Base-by-base conservation (phyloP, 2,888 invertebrate genomes). In the Sisyra terminalis region DNA sequence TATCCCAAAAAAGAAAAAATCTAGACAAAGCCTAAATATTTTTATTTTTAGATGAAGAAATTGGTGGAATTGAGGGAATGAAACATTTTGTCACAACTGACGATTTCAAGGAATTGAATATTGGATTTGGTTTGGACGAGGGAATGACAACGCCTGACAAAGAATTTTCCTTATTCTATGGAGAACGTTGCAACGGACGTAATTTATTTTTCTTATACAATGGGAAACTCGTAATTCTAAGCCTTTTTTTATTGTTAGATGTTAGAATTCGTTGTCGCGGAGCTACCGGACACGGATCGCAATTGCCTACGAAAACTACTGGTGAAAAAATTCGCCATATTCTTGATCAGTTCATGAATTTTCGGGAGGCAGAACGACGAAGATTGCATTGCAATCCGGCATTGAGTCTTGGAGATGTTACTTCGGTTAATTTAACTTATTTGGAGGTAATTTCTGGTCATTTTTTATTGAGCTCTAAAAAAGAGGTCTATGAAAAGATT, bases 61-160 rank as follows among this genome's bases (percentile, higher is more conserved):
- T 84, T 51, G 89, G 89, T 4, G 88, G 89, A 1, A 65, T 68
- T 2, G 72, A 77, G 44, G 90, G 92, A 11, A 89, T 92, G 88
- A 64, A 68, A 48, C 65, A 70, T 46, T 90, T 89, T 62, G 74
- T 86, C 0, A 57, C 72, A 34, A 78, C 78, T 0, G 64, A 75
- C n/a, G 76, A 80, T 38, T 92, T 90, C 57, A 73, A 73, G 52
- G 65, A 70, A 1, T 61, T 93, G 9, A 88, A 90, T 54, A 65
- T 90, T 44, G 89, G 84, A 2, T 84, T 89, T 61, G 78, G 82
- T 0, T 58, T 93, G 48, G 93, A 93, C 57, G 93, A 93, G 64
- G 92, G 90, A 5, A 71, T 83, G 61, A 81, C 85, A 0, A 77
- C 70, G 51, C 73, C 75, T 1, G 68, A 60, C 29, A 73, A 80